Conservation (phyloP, 2,888 invertebrate genomes). For the Amphipyra tragopoginis region DNA sequence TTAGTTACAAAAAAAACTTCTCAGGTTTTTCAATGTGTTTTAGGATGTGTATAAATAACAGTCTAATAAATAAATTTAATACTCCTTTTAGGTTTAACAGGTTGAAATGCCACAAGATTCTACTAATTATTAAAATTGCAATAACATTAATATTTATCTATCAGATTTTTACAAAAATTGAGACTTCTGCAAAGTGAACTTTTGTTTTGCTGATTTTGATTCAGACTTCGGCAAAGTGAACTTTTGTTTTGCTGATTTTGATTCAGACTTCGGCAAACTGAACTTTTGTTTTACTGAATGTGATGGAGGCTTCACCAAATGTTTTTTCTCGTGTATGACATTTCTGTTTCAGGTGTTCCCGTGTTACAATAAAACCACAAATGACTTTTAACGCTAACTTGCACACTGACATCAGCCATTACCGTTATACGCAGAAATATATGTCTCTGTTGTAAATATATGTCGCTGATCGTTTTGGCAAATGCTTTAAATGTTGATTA, state of each 20-base stretch:
- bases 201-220: no score
- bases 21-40: no score
- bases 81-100: no score
- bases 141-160: no score
- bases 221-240: background rate
- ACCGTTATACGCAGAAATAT: constrained; percentile 52
- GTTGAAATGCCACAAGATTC: no score
- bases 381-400: constrained; percentile 65
- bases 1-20: no score
- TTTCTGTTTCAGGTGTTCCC: constrained; percentile 64
- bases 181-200: no score
- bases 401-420: constrained; percentile 73
- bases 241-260: no score
- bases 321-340: constrained; percentile 24
- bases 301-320: background rate
- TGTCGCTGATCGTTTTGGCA: constrained; percentile 84
- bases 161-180: no score
- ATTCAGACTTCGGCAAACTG: background rate
- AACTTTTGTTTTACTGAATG: background rate
- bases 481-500: constrained; percentile 84
- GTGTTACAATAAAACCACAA: constrained; percentile 40
- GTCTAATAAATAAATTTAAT: no score
- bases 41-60: no score
- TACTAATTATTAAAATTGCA: no score
- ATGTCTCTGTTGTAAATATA: constrained; percentile 73